Conservation (phyloP, 2,888 invertebrate genomes). For the Diabrotica balteata region DNA sequence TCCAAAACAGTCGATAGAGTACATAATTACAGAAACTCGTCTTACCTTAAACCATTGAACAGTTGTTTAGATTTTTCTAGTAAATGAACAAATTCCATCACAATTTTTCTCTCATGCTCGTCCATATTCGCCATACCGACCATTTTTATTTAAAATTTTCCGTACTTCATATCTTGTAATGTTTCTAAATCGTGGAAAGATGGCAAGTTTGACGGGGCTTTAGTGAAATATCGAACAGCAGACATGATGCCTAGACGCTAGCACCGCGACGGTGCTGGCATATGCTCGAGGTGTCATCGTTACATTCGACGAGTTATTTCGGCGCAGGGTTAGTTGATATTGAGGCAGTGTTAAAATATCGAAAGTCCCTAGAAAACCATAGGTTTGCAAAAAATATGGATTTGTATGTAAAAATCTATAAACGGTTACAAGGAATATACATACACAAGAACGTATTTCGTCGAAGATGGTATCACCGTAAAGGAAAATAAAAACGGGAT, state of each 20-base stretch:
- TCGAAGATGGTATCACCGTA: no score
- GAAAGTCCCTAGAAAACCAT: no score
- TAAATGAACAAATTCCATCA: slow-evolving; percentile 94
- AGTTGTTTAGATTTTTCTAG: slow-evolving; percentile 96
- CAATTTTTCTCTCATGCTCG: slow-evolving; percentile 89
- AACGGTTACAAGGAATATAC: no score
- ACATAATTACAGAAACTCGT: slow-evolving; percentile 12
- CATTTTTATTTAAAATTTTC: slow-evolving; percentile 62
- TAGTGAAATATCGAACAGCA: slow-evolving; percentile 59
- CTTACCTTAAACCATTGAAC: slow-evolving; percentile 91
- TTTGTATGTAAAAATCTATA: no score
- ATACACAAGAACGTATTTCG: no score
- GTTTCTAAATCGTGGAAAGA: slow-evolving; percentile 32
- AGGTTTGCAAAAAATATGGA: no score
- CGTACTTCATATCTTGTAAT: slow-evolving; percentile 38
- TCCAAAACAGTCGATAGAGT: slow-evolving; percentile 2
- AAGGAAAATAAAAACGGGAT: no score
- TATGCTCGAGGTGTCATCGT: slow-evolving; percentile 4
- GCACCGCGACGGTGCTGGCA: slow-evolving; percentile 26
- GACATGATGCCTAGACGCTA: slow-evolving; percentile 53
- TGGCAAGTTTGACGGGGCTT: slow-evolving; percentile 43
- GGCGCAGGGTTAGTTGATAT: background rate
- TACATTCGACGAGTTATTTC: no score
- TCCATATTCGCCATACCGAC: slow-evolving; percentile 82
- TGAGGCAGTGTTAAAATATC: background rate